These are phyloP conservation scores for Endotricha flammealis DNA, from an alignment of 2,888 invertebrate species.

Conservation along the genomic window DNA sequence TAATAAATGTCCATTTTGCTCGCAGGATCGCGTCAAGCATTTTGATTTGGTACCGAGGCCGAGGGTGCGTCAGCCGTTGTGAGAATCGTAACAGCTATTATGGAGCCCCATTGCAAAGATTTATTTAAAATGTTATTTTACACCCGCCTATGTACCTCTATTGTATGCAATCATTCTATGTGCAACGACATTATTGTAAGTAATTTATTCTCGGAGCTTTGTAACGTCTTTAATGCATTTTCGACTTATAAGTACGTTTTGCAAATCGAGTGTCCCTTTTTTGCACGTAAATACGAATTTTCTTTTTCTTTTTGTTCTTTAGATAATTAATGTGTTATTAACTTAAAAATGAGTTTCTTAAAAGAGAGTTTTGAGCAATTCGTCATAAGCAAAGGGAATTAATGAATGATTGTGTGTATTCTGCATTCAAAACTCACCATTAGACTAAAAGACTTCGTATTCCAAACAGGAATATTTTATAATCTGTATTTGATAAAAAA, in stretches of 20 bases:
- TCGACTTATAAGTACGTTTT: constrained; percentile 33
- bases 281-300: too few relatives aligned
- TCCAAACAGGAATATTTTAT: too few relatives aligned
- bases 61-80: constrained; percentile 62
- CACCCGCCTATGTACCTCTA: constrained; percentile 57
- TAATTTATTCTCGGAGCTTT: constrained; percentile 34
- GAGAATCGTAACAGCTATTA: constrained; percentile 66
- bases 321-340: too few relatives aligned
- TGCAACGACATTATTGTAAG: constrained; percentile 56
- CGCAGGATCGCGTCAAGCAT: constrained; percentile 36
- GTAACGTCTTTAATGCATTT: constrained; percentile 35
- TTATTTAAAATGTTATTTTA: constrained; percentile 78
- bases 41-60: constrained; percentile 52
- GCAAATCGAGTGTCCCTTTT: too few relatives aligned
- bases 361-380: too few relatives aligned
- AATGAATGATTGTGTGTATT: too few relatives aligned
- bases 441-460: too few relatives aligned
- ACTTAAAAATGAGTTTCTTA: too few relatives aligned
- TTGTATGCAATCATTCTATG: constrained; percentile 56
- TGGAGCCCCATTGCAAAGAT: constrained; percentile 69
- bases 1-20: constrained; percentile 32
- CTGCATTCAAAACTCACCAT: too few relatives aligned
- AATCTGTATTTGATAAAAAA: constrained; percentile 30
- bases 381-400: too few relatives aligned
- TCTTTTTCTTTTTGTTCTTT: too few relatives aligned